Conservation (phyloP, 2,113 vertebrate species). For the Chamaea fasciata region DNA sequence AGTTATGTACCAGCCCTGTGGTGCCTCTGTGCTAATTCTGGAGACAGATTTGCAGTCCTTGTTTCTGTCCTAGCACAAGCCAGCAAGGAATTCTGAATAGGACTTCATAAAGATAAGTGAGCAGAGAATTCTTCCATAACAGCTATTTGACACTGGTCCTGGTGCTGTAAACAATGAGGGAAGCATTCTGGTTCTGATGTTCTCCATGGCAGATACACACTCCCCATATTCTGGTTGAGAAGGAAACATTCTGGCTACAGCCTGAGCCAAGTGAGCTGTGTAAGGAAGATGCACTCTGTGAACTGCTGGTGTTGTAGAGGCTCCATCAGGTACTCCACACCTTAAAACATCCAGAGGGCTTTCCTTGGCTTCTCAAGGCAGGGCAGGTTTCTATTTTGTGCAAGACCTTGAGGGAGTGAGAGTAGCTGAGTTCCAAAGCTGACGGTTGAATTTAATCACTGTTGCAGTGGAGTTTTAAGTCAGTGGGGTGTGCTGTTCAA, state of each 20-base stretch:
- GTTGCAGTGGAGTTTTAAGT: neutral
- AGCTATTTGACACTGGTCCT: neutral
- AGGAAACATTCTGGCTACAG: neutral
- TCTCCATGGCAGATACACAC: neutral
- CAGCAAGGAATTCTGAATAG: neutral
- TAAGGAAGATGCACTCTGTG: neutral
- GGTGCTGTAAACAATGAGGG: neutral
- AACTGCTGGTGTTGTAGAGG: neutral
- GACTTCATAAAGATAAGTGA: neutral
- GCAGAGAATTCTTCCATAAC: neutral
- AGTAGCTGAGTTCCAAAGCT: neutral
- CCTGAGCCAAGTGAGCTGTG: neutral
- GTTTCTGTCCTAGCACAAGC: neutral
- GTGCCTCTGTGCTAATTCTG: neutral
- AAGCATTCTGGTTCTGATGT: neutral
- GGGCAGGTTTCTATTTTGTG: neutral
- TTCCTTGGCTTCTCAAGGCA: neutral
- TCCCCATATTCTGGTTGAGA: neutral
- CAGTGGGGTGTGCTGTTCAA: conserved; percentile 39
- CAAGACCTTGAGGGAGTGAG: neutral
- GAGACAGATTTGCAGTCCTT: neutral
- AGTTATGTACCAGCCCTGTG: neutral
- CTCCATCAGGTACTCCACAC: neutral
- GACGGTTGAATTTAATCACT: neutral
- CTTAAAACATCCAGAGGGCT: neutral